Conservation (phyloP, 2,888 invertebrate species). For the Anorthoa munda region DNA sequence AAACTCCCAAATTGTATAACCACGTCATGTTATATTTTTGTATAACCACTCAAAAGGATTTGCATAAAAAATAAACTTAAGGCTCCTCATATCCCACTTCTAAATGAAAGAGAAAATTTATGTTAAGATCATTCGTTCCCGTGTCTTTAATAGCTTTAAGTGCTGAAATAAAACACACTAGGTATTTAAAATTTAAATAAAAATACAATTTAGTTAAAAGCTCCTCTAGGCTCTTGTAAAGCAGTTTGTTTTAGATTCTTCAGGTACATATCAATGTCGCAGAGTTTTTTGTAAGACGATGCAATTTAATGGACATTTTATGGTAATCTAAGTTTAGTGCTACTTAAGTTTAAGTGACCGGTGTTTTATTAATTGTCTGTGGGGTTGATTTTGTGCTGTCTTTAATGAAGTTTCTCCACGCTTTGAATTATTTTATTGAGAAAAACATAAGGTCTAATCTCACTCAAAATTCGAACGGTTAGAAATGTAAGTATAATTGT, state of each 20-base stretch:
- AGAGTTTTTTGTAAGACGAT: conserved; percentile 16
- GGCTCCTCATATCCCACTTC: conserved; percentile 52
- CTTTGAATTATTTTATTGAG: neutral
- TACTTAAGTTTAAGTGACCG: conserved; percentile 5
- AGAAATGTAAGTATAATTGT: neutral
- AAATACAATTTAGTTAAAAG: conserved; percentile 69
- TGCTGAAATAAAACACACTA: conserved; percentile 68
- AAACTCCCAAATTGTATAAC: conserved; percentile 12
- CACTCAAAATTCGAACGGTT: neutral
- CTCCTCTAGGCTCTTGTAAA: conserved; percentile 42
- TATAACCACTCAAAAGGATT: conserved; percentile 54
- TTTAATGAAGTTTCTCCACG: neutral
- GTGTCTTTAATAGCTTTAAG: conserved; percentile 66
- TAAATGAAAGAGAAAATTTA: conserved; percentile 65
- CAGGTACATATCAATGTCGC: conserved; percentile 55
- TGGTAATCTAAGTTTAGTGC: conserved; percentile 20
- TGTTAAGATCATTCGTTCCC: conserved; percentile 61
- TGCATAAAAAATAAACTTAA: conserved; percentile 47
- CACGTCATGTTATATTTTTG: conserved; percentile 31
- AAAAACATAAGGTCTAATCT: no score
- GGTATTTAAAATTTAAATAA: conserved; percentile 69
- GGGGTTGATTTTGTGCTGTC: conserved; percentile 10
- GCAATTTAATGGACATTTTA: conserved; percentile 19
- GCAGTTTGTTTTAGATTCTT: conserved; percentile 48
- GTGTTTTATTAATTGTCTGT: neutral